Percentiles rank a stretch among this genome's conserved stretches.
These are phyloP conservation scores for Eueremaeus valkanovi DNA, from an alignment of 2,888 invertebrate genomes.

Conservation along the genomic window DNA sequence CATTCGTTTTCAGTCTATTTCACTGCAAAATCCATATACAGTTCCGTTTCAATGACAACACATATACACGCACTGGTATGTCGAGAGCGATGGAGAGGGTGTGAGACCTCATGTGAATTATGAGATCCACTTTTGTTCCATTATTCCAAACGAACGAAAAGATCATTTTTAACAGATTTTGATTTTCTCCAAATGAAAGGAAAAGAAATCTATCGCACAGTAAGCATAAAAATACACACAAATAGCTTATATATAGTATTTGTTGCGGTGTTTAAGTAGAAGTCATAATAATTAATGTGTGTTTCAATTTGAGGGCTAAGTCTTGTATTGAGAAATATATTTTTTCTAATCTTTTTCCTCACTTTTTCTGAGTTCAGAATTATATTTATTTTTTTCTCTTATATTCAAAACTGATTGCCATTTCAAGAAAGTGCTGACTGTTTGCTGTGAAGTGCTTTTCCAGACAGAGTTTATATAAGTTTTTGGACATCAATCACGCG, in stretches of 20 bases:
- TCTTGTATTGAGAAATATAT: neutral
- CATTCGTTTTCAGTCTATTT: neutral
- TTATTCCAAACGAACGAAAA: too few species aligned
- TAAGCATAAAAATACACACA: neutral
- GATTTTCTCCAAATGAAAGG: neutral
- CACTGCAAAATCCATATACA: constrained; percentile 16
- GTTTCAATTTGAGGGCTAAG: neutral
- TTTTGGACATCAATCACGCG: constrained; percentile 4
- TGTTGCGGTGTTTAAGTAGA: neutral
- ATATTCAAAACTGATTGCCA: neutral
- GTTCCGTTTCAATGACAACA: constrained; percentile 14
- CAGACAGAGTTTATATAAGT: too few species aligned
- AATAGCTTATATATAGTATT: neutral
- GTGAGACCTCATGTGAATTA: too few species aligned
- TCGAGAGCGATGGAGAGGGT: too few species aligned
- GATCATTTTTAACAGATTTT: neutral
- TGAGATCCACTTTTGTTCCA: too few species aligned
- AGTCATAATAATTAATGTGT: constrained; percentile 18
- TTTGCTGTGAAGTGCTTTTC: constrained; percentile 4
- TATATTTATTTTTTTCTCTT: neutral
- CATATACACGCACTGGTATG: too few species aligned
- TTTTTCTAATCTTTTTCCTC: neutral
- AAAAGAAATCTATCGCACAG: neutral
- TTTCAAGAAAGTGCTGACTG: constrained; percentile 17
- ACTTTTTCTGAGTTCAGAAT: neutral